phyloP scores from a whole-genome alignment of 2,888 invertebrate species.

The Diloba caeruleocephala region DNA sequence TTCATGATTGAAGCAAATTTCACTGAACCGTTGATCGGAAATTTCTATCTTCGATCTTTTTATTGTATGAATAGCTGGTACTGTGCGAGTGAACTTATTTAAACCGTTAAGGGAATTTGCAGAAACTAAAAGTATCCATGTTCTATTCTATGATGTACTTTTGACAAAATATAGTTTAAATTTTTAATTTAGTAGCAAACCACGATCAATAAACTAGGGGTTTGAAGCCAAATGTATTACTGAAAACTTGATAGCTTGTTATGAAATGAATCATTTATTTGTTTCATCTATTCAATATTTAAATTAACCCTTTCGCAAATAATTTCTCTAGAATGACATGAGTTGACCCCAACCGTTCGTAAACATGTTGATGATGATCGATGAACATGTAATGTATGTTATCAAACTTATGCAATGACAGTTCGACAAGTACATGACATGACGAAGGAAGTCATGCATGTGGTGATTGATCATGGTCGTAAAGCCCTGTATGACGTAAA shows the following conservation, averaged over 20 bases:
- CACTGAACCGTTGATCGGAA: too few species aligned
- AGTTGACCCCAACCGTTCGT: conserved; percentile 51
- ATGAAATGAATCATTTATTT: conserved; percentile 10
- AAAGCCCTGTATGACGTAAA: conserved; percentile 36
- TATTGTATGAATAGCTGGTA: too few species aligned
- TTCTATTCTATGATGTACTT: too few species aligned
- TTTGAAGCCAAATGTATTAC: conserved; percentile 11
- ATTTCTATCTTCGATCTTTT: too few species aligned
- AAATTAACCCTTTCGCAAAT: conserved; percentile 28
- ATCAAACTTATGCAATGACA: conserved; percentile 58
- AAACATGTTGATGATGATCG: conserved; percentile 56
- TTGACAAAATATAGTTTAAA: too few species aligned
- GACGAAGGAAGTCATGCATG: conserved; percentile 43
- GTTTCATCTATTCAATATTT: conserved; percentile 14
- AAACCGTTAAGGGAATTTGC: too few species aligned
- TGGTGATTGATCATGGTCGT: conserved; percentile 57
- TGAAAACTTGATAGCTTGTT: not conserved
- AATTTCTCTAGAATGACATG: conserved; percentile 36
- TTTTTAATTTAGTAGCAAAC: not conserved
- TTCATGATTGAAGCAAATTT: conserved; percentile 29
- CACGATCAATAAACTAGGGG: not conserved
- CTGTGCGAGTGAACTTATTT: too few species aligned
- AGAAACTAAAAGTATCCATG: too few species aligned
- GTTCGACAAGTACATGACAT: conserved; percentile 58
- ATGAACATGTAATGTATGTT: conserved; percentile 47